Conservation (phyloP, 2,113 vertebrate species). For the Petromus typicus region DNA sequence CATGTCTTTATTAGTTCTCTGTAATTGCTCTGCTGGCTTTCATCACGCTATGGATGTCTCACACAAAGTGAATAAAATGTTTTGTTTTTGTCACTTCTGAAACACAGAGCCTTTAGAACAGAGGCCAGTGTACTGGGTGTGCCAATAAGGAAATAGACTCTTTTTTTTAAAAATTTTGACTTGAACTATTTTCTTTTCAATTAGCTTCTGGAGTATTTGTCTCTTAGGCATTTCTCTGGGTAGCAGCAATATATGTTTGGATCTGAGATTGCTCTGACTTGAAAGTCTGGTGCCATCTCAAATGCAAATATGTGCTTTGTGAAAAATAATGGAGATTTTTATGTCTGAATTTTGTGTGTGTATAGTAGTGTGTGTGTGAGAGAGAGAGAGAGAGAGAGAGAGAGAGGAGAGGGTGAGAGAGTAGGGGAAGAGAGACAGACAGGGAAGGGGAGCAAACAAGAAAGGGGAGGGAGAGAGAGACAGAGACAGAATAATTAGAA, state of each 20-base stretch:
- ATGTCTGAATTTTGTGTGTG: neutral
- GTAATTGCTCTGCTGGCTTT: constrained; percentile 39
- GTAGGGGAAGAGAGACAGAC: too few relatives aligned
- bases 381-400: too few relatives aligned
- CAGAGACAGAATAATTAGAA: neutral
- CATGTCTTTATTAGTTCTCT: constrained; percentile 34
- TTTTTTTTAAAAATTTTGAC: constrained; percentile 23
- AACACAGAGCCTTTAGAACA: neutral
- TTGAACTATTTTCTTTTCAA: constrained; percentile 19
- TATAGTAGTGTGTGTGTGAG: neutral
- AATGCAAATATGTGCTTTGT: constrained; percentile 3
- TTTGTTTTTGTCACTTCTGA: constrained; percentile 47
- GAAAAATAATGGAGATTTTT: constrained; percentile 26
- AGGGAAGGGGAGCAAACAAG: neutral
- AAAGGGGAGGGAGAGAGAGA: neutral
- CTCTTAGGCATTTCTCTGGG: constrained; percentile 38
- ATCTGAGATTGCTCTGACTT: constrained; percentile 32
- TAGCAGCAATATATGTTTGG: constrained; percentile 39
- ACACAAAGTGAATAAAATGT: constrained; percentile 3
- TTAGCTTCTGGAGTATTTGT: constrained; percentile 46
- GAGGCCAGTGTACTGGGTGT: neutral
- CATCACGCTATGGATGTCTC: constrained; percentile 50
- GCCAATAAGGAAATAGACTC: constrained; percentile 23
- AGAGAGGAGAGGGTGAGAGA: neutral
- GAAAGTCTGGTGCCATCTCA: neutral